Evolutionary conservation across 2,888 invertebrate genomes (phyloP), one percentile per base, ranked within the genome.

Genomic region (Steinernema carpocapsae): DNA sequence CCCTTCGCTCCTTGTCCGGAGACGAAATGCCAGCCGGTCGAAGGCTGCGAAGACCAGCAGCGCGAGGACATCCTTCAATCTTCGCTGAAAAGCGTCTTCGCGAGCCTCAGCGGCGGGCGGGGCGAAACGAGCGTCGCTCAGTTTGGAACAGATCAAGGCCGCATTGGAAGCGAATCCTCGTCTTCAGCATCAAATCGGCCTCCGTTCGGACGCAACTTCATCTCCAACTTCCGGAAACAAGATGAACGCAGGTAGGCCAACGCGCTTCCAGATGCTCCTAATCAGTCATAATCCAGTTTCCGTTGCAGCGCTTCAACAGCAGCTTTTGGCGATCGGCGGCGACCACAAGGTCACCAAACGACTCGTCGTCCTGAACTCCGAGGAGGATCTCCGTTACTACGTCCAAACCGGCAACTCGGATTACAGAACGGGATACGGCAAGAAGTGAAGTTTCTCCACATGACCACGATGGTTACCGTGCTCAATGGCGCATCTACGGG

Each of bases 281-380:
- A 22, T 22, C 24, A 26, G 12, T 24, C n/a, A n/a, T n/a, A n/a
- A n/a, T n/a, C 24, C 26, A 56, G 56, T 56, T 22, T 56, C 70
- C 51, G 42, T 71, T 74, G 73, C 71, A 72, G 80, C 76, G 6
- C 76, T 82, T 22, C 84, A 84, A 70, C 84, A 85, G 72, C 85
- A 87, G 75, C 79, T 85, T 19, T 71, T 86, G 24, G 78, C 83
- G 17, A 77, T 87, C 10, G 84, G 82, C 37, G 87, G 87, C 7
- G 87, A 87, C 71, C 84, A 85, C 76, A 78, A 87, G 17, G 86
- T 87, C 46, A 80, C 82, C 56, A 80, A 82, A 72, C 79, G 83
- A 51, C 78, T 87, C 29, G 81, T 87, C 32, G 87, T 87, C 26
- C 83, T 88, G 48, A 88, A 87, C 78, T 81, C 85, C 19, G 85